Conservation (phyloP, 30 jellyfish, hydroid and myxozoan species). For the Chrysaora quinquecirrha region DNA sequence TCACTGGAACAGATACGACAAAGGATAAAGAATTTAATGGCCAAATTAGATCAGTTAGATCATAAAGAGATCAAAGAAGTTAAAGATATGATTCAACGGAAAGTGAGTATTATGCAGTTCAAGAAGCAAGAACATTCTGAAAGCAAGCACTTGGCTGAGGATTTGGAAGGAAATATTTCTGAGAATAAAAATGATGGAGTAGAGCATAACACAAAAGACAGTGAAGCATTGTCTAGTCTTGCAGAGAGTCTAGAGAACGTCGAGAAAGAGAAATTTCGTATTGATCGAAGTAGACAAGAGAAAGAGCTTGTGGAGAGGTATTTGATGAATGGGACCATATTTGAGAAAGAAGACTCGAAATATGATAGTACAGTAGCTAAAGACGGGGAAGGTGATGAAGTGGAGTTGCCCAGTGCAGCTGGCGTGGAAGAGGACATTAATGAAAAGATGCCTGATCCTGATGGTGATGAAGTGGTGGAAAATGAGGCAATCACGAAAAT, state of each 20-base stretch:
- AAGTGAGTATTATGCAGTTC: not conserved
- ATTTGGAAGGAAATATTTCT: not conserved
- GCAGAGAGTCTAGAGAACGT: not conserved
- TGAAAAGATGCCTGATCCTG: too few relatives aligned
- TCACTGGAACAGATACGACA: not conserved
- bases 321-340: not conserved
- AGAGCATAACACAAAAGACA: not conserved
- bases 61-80: not conserved
- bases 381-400: not conserved
- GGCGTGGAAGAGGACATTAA: not conserved
- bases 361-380: too few relatives aligned
- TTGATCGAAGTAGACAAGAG: not conserved
- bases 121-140: not conserved
- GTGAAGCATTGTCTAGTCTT: not conserved
- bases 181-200: not conserved
- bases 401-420: not conserved
- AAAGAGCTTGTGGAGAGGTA: not conserved
- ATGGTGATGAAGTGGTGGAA: not conserved
- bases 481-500: not conserved
- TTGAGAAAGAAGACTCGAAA: not conserved
- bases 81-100: not conserved
- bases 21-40: not conserved
- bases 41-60: not conserved
- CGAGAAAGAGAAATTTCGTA: not conserved
- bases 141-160: not conserved